Base-by-base conservation (phyloP, 2,888 invertebrate genomes). In the Pelosia muscerda region DNA sequence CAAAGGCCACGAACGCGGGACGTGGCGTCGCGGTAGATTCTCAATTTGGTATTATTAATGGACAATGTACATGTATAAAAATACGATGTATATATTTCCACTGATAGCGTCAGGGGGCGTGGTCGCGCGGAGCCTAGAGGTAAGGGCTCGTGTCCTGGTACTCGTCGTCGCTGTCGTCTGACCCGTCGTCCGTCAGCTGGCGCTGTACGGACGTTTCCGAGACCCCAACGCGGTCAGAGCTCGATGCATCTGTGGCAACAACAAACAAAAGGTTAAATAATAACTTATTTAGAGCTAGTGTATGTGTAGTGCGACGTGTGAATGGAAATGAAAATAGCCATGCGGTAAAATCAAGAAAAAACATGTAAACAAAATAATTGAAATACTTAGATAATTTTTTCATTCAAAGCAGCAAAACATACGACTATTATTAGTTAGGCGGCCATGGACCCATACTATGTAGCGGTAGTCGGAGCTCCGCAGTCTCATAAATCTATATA, bases 151-250 rank as follows among this genome's bases (percentile, higher is more conserved):
- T 92, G 88, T 95, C 95, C 71, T 94, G 90, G 84, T 91, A 93
- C 66, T 95, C 95, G 72, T 94, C 94, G 76, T 94, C 94, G 84
- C 88, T 89, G 82, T 90, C 86, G 60, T 90, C 94, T 19, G 93
- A 92, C 81, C 92, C 93, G 86, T 95, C 95, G 89, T 95, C 93
- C 25, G 94, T 95, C 88, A 94, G 87, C 91, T 93, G 93, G 77
- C 95, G 94, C 82, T 91, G 92, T 83, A 90, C 72, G 80, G 90
- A 73, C 92, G 87, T 84, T 91, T 92, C 89, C 90, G 88, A 64
- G 73, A 88, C 80, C 84, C 90, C 90, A 87, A 79, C 63, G 73
- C 89, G 84, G 65, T 92, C 87, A 91, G 93, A 90, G 93, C 93
- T 84, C 87, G 94, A 93, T 90, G 90, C 92, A 93, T 95, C 95